phyloP scores from a whole-genome alignment of 2,888 invertebrate genomes.

The Cantharis lateralis region DNA sequence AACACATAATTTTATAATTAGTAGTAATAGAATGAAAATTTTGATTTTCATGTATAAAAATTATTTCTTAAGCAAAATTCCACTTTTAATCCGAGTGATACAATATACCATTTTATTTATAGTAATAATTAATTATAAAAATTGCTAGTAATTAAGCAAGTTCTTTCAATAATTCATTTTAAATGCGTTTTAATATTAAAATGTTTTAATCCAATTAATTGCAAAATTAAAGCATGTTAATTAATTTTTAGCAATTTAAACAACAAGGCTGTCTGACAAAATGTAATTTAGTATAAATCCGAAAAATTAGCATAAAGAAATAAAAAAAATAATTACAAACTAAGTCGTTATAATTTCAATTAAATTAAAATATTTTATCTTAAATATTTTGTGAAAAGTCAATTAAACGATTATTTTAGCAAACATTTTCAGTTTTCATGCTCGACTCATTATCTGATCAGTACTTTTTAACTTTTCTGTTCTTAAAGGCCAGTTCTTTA shows the following conservation, averaged over 20 bases:
- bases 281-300: background rate
- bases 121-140: too few relatives aligned
- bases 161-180: too few relatives aligned
- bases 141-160: too few relatives aligned
- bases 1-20: too few relatives aligned
- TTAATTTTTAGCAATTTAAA: background rate
- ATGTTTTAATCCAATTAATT: background rate
- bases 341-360: background rate
- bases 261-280: background rate
- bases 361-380: background rate
- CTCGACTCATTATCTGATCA: constrained; percentile 12
- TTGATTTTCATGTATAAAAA: too few relatives aligned
- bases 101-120: too few relatives aligned
- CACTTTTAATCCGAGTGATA: too few relatives aligned
- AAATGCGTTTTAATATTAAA: background rate
- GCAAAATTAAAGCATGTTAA: background rate
- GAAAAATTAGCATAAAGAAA: background rate
- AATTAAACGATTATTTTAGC: constrained; percentile 9
- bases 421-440: constrained; percentile 9
- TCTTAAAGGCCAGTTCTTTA: constrained; percentile 1
- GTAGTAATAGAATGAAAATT: too few relatives aligned
- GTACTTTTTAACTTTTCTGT: constrained; percentile 11
- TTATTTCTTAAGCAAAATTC: too few relatives aligned
- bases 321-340: background rate
- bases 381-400: background rate